These are phyloP conservation scores for Drosophila kepulauana DNA, from an alignment of 1,140 invertebrate species.

Conservation along the genomic window DNA sequence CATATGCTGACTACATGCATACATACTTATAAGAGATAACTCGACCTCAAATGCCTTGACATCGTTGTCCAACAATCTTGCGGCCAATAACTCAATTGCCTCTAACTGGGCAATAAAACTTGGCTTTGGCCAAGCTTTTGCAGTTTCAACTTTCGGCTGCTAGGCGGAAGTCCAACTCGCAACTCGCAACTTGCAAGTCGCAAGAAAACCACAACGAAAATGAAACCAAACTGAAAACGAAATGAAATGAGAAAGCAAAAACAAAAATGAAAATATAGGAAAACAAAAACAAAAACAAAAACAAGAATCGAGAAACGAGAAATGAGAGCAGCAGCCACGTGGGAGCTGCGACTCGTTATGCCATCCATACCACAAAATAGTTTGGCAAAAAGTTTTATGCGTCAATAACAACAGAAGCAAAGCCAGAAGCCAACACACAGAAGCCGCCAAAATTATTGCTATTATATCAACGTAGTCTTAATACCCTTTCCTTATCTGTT, in stretches of 20 bases:
- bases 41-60: constrained; percentile 26
- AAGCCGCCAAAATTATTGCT: not conserved
- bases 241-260: not conserved
- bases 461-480: not conserved
- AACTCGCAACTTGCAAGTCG: too few relatives aligned
- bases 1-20: too few relatives aligned
- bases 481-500: not conserved
- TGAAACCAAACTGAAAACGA: not conserved
- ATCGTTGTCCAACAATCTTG: constrained; percentile 14
- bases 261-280: not conserved
- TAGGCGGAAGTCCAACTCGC: constrained; percentile 4
- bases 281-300: too few relatives aligned
- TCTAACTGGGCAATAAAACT: constrained; percentile 37
- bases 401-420: constrained; percentile 40
- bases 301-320: too few relatives aligned
- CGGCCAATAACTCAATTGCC: constrained; percentile 27
- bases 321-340: constrained; percentile 24
- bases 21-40: not conserved
- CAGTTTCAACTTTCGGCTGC: not conserved
- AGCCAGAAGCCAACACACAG: not conserved
- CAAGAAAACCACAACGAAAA: not conserved
- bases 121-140: constrained; percentile 1
- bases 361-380: constrained; percentile 33
- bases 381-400: constrained; percentile 49
- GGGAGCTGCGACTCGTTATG: constrained; percentile 37